phyloP scores from a whole-genome alignment of 2,888 invertebrate genomes.

The Nomada hirtipes region DNA sequence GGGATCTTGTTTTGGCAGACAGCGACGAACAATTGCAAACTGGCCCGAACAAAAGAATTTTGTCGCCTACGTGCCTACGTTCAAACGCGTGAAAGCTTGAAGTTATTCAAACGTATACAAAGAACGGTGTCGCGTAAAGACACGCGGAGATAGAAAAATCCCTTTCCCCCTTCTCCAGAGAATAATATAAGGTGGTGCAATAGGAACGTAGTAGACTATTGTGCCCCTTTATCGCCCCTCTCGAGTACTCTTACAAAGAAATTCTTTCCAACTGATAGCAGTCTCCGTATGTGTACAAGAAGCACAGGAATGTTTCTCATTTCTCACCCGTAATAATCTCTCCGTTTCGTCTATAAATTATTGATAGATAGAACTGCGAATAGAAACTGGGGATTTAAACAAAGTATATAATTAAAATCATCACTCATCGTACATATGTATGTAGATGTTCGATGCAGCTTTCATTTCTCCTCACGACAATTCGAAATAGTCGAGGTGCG shows the following conservation, averaged over 20 bases:
- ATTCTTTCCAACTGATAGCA: conserved; percentile 13
- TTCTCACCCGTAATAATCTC: neutral
- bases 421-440: too few species aligned
- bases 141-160: neutral
- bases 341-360: neutral
- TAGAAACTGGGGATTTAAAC: too few species aligned
- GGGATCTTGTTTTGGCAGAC: neutral
- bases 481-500: too few species aligned
- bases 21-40: conserved; percentile 51
- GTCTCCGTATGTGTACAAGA: neutral
- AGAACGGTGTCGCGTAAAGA: conserved; percentile 10
- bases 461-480: too few species aligned
- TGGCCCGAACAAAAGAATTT: conserved; percentile 45
- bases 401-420: neutral
- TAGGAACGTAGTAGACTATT: conserved; percentile 41
- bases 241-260: conserved; percentile 15
- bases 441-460: too few species aligned
- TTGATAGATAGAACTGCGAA: neutral
- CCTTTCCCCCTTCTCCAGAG: conserved; percentile 1
- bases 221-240: conserved; percentile 38
- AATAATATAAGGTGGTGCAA: conserved; percentile 10
- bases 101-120: neutral
- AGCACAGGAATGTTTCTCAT: neutral
- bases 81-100: conserved; percentile 27
- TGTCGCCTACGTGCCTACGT: conserved; percentile 25